phyloP scores from a whole-genome alignment of 2,888 invertebrate genomes.

The Dorcus hopei region DNA sequence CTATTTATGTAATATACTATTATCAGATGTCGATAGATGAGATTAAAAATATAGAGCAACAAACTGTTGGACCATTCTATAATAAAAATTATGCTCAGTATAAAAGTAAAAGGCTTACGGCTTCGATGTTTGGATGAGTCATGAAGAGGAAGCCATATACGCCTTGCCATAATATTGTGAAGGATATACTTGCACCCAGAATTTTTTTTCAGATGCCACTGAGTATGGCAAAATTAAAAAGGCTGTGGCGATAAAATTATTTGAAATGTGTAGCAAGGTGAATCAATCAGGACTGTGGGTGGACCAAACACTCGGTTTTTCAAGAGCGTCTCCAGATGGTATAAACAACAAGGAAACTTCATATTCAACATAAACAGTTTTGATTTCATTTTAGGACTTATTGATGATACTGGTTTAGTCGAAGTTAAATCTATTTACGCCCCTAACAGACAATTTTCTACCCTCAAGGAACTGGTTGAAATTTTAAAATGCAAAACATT shows the following conservation, averaged over 20 bases:
- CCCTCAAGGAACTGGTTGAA: too few species aligned
- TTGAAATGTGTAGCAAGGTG: slow-evolving; percentile 4
- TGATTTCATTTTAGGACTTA: too few species aligned
- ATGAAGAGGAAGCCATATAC: neutral
- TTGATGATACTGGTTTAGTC: too few species aligned
- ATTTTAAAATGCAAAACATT: too few species aligned
- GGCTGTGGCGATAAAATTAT: too few species aligned
- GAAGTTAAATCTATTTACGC: too few species aligned
- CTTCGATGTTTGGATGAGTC: slow-evolving; percentile 10
- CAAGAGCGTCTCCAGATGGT: slow-evolving; percentile 21
- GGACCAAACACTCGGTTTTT: slow-evolving; percentile 10
- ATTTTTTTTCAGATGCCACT: too few species aligned
- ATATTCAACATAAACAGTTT: too few species aligned
- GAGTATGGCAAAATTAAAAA: too few species aligned
- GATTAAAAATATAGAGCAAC: neutral
- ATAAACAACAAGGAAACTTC: neutral
- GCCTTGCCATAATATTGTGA: neutral
- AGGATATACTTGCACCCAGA: slow-evolving; percentile 3
- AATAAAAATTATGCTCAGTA: slow-evolving; percentile 16
- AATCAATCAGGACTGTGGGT: slow-evolving; percentile 13
- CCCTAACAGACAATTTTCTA: too few species aligned
- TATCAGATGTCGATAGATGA: neutral
- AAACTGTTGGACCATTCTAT: slow-evolving; percentile 8
- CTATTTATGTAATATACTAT: too few species aligned
- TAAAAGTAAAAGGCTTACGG: neutral